These are phyloP conservation scores for Philotrypesis tridentata DNA, from an alignment of 1,140 invertebrate species.

Conservation along the genomic window DNA sequence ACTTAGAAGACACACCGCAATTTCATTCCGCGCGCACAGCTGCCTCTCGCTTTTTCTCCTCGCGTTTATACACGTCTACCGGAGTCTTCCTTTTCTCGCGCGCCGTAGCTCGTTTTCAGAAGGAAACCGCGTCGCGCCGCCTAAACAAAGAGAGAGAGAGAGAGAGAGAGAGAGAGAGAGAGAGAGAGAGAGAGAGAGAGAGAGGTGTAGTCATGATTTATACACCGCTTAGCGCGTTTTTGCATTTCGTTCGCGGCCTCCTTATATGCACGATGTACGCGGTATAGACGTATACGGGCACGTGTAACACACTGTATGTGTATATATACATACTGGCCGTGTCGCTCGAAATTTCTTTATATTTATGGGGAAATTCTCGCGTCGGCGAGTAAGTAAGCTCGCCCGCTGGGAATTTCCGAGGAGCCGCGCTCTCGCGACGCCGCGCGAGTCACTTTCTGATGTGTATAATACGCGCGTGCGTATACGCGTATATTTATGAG, in stretches of 20 bases:
- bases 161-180: not conserved
- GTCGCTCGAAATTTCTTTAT: not conserved
- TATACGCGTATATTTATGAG: no score
- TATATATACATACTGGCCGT: not conserved
- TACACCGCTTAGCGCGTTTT: not conserved
- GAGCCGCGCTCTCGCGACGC: not conserved
- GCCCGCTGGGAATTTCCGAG: not conserved
- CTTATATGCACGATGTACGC: not conserved
- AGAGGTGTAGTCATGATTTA: not conserved
- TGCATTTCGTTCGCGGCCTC: not conserved
- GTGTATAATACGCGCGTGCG: no score
- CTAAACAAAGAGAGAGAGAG: conserved; percentile 1
- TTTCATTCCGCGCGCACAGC: not conserved
- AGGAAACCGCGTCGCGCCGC: not conserved
- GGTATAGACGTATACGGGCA: not conserved
- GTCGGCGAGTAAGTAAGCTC: no score
- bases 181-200: not conserved
- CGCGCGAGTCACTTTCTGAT: no score
- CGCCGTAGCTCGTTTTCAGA: not conserved
- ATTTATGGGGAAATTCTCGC: not conserved
- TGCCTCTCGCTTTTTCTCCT: not conserved
- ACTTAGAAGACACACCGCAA: conserved; percentile 5
- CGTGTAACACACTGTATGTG: not conserved
- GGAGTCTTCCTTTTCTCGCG: not conserved
- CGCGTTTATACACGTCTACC: not conserved